Base-by-base conservation (phyloP, 2,888 invertebrate genomes). In the Drosophila eohydei region DNA sequence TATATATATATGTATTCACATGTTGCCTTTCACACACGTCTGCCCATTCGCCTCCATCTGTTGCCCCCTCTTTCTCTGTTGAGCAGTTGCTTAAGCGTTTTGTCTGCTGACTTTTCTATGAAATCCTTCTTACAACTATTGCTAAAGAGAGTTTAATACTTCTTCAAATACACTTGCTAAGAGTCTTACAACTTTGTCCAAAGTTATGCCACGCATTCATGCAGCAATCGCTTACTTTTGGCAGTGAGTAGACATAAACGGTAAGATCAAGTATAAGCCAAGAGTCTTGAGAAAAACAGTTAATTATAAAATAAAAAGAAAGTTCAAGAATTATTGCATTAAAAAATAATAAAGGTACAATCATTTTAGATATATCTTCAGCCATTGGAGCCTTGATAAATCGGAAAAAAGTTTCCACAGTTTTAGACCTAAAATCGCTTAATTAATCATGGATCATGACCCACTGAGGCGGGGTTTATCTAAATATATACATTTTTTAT, bases 51-150 rank as follows among this genome's bases (percentile, higher is more conserved):
- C n/a, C 38, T 7, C 21, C 43, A 21, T 3, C 21, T n/a, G 2
- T 8, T 1, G 4, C 16, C 1, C 36, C 14, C 26, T 14, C 36
- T 0, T 11, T 11, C 40, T 12, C 16, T 16, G 0, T 11, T 32
- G 11, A 38, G 43, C 50, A 79, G 65, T 69, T 64, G 46, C 51
- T 80, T 68, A 65, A 67, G 50, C 69, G 52, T 56, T 70, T 62
- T 54, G 67, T 70, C 61, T 71, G 62, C 41, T 48, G 55, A 40
- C 41, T 67, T 69, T 74, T 55, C 52, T 62, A 59, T 74, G 66
- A 64, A 79, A 72, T 62, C 51, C 56, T 76, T 69, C 54, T 63
- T 55, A 36, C 58, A 67, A 61, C 46, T 62, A 63, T 65, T 63
- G 65, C 57, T 60, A 26, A 65, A 44, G 52, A 59, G 50, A 72